Evolutionary conservation across 2,113 vertebrate species (phyloP).

Genomic region (Pseudorhombus dupliciocellatus): DNA sequence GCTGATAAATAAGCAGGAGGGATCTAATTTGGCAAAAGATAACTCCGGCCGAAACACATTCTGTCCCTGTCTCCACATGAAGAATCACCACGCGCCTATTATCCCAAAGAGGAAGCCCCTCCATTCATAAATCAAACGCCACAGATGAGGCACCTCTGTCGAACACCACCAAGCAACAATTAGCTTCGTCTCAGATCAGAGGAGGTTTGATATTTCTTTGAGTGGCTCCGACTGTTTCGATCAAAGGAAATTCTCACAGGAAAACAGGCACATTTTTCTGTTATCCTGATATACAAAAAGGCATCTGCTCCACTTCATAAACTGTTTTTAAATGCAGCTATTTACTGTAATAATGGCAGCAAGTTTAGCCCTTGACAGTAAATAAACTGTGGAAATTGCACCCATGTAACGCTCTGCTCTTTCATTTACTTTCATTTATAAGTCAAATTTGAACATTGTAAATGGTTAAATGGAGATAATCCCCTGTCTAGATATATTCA

Average conservation of each 20-base stretch:
- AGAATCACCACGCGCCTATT: constrained; percentile 23
- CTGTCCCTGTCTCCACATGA: constrained; percentile 31
- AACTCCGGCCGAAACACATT: background rate
- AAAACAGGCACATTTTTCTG: constrained; percentile 9
- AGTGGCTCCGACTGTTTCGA: constrained; percentile 29
- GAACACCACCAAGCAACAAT: constrained; percentile 48
- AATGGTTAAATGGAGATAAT: constrained; percentile 5
- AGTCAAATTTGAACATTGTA: background rate
- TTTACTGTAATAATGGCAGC: constrained; percentile 1
- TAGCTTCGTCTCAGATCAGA: constrained; percentile 50
- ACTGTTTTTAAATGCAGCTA: background rate
- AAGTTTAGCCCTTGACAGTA: background rate
- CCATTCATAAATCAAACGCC: constrained; percentile 65
- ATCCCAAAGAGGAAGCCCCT: constrained; percentile 35
- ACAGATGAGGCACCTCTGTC: constrained; percentile 38
- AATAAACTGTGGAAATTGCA: constrained; percentile 3
- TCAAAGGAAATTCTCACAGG: constrained; percentile 22
- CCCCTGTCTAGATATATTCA: constrained; percentile 4
- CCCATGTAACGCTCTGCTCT: background rate
- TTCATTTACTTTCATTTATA: background rate
- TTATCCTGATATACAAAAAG: constrained; percentile 13
- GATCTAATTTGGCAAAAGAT: constrained; percentile 2
- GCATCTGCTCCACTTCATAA: background rate
- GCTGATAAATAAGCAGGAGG: constrained; percentile 7
- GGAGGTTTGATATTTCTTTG: constrained; percentile 32